Percentiles rank a stretch among this genome's conserved stretches.
These are phyloP conservation scores for Laodelphax striatellus DNA, from an alignment of 1,140 invertebrate species.

Conservation along the genomic window DNA sequence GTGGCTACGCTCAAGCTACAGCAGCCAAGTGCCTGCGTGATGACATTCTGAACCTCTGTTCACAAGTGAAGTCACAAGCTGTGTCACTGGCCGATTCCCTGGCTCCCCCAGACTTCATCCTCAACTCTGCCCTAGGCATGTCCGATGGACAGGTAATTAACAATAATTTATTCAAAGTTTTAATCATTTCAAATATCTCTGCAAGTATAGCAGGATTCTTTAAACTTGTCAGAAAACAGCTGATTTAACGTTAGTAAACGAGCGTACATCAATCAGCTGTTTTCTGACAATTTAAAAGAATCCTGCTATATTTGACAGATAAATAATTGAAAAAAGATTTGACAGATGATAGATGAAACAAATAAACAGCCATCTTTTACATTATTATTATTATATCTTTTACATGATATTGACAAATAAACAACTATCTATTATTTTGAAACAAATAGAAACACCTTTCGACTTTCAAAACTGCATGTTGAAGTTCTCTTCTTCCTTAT, in stretches of 20 bases:
- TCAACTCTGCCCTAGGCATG: slow-evolving; percentile 65
- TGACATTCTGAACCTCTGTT: slow-evolving; percentile 47
- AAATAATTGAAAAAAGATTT: background rate
- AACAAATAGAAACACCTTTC: too few species aligned
- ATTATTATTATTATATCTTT: too few species aligned
- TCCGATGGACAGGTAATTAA: slow-evolving; percentile 53
- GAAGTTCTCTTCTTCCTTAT: background rate
- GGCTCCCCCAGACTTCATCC: slow-evolving; percentile 76
- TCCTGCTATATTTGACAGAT: background rate
- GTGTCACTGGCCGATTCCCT: slow-evolving; percentile 72
- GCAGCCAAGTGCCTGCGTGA: slow-evolving; percentile 29
- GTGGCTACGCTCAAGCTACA: slow-evolving; percentile 23
- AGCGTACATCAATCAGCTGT: too few species aligned
- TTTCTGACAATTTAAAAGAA: too few species aligned
- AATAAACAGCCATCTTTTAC: too few species aligned
- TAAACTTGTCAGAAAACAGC: too few species aligned
- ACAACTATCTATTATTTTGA: too few species aligned
- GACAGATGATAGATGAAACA: too few species aligned
- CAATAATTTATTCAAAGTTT: too few species aligned
- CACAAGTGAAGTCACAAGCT: slow-evolving; percentile 54
- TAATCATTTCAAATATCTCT: background rate
- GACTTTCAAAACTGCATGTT: background rate
- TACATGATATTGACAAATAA: too few species aligned
- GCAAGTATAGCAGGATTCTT: too few species aligned
- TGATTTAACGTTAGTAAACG: too few species aligned